phyloP scores from a whole-genome alignment of 2,888 invertebrate species.

The Galerucella calmariensis region DNA sequence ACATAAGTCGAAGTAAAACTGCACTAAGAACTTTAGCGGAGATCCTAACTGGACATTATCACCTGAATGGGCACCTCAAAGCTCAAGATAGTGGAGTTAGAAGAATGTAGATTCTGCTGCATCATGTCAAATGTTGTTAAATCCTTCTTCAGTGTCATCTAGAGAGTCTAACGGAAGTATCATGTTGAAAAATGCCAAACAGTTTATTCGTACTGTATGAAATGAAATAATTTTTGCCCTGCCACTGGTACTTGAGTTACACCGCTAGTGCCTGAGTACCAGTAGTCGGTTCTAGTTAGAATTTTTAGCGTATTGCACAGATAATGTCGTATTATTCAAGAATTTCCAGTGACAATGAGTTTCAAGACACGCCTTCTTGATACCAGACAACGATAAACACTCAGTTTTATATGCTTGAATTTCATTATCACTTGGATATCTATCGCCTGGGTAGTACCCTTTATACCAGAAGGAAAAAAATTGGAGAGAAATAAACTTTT shows the following conservation, averaged over 20 bases:
- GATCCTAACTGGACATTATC: too few species aligned
- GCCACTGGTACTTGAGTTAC: background rate
- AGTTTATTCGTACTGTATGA: too few species aligned
- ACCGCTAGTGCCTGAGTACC: slow-evolving; percentile 27
- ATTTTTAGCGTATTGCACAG: slow-evolving; percentile 53
- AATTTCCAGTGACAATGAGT: slow-evolving; percentile 63
- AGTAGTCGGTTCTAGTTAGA: slow-evolving; percentile 43
- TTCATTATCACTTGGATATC: slow-evolving; percentile 56
- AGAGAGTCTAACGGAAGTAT: too few species aligned
- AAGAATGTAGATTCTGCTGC: too few species aligned
- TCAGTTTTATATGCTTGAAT: slow-evolving; percentile 62
- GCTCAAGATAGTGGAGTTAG: too few species aligned
- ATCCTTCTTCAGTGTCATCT: too few species aligned
- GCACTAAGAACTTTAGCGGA: too few species aligned
- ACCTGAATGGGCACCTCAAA: too few species aligned
- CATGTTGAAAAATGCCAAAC: too few species aligned
- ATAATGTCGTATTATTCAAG: slow-evolving; percentile 64
- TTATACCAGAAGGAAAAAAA: background rate
- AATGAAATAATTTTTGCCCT: background rate
- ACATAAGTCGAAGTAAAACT: too few species aligned
- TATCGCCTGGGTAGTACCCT: background rate
- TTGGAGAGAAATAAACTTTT: background rate
- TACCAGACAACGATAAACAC: slow-evolving; percentile 62
- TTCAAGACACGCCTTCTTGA: slow-evolving; percentile 61
- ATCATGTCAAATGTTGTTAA: too few species aligned